Evolutionary conservation across 2,888 invertebrate species (phyloP).

Genomic region (Himalopsyche tibetana): DNA sequence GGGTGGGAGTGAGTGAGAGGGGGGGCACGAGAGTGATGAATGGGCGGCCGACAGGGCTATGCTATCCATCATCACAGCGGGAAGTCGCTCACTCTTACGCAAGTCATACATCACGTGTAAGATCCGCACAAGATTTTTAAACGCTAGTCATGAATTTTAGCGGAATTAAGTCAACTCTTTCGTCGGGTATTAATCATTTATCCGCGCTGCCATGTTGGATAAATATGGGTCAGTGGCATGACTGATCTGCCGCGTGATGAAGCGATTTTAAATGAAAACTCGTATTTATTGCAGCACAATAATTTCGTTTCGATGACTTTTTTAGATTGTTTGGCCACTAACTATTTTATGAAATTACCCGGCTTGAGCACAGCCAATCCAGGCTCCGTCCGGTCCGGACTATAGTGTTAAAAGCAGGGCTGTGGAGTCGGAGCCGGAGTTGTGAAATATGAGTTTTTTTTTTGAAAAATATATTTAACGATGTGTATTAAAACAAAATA

Average conservation of each 20-base stretch:
- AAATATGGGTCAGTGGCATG: slow-evolving; percentile 15
- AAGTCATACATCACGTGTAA: slow-evolving; percentile 48
- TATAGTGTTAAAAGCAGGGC: no score
- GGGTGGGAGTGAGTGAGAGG: slow-evolving; percentile 46
- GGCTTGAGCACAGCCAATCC: no score
- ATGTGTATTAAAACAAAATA: no score
- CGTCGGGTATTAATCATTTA: slow-evolving; percentile 27
- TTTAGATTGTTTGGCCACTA: no score
- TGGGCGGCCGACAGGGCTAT: slow-evolving; percentile 64
- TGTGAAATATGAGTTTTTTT: no score
- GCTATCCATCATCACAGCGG: slow-evolving; percentile 63
- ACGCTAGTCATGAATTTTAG: slow-evolving; percentile 39
- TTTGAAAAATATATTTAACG: no score
- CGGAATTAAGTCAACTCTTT: slow-evolving; percentile 43
- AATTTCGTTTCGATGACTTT: no score
- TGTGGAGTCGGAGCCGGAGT: no score
- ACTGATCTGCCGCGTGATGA: not conserved
- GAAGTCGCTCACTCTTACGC: slow-evolving; percentile 60
- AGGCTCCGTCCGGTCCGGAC: no score
- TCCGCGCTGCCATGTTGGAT: slow-evolving; percentile 14
- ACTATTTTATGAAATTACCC: no score
- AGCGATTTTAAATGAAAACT: not conserved
- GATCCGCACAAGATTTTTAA: slow-evolving; percentile 42
- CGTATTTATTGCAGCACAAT: no score
- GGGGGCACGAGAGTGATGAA: slow-evolving; percentile 64